Conservation (phyloP, 2,888 invertebrate genomes). For the Xanthorhoe designata region DNA sequence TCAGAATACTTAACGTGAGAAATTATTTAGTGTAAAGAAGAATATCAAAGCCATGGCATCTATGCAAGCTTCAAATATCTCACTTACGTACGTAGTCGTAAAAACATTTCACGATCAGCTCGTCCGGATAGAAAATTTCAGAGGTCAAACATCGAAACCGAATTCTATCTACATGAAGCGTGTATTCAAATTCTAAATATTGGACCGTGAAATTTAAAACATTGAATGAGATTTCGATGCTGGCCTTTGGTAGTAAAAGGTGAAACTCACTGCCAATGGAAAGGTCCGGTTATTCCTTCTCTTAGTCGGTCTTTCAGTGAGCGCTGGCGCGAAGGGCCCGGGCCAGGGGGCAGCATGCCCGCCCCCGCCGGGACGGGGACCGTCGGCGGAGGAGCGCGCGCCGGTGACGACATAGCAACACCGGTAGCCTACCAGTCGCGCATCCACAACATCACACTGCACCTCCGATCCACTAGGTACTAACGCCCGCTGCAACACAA, state of each 20-base stretch:
- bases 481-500: constrained; percentile 80
- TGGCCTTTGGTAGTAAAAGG: constrained; percentile 30
- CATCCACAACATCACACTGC: constrained; percentile 66
- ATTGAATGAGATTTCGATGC: constrained; percentile 30
- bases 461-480: constrained; percentile 65
- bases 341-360: constrained; percentile 77
- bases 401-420: constrained; percentile 74
- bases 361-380: constrained; percentile 72
- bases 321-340: constrained; percentile 89
- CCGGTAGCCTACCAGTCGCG: constrained; percentile 57
- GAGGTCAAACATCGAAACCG: constrained; percentile 34
- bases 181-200: neutral
- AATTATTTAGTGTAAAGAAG: neutral
- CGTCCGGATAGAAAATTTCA: constrained; percentile 27
- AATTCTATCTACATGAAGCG: constrained; percentile 16
- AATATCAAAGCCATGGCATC: constrained; percentile 42
- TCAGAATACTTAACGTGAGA: neutral
- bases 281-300: constrained; percentile 92
- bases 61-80: constrained; percentile 33
- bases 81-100: constrained; percentile 7
- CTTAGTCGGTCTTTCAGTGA: constrained; percentile 91
- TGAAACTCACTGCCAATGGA: constrained; percentile 92
- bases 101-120: constrained; percentile 21
- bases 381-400: constrained; percentile 66
- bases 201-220: constrained; percentile 5